phyloP scores from a whole-genome alignment of 2,113 vertebrate genomes.

The Pedetes capensis region DNA sequence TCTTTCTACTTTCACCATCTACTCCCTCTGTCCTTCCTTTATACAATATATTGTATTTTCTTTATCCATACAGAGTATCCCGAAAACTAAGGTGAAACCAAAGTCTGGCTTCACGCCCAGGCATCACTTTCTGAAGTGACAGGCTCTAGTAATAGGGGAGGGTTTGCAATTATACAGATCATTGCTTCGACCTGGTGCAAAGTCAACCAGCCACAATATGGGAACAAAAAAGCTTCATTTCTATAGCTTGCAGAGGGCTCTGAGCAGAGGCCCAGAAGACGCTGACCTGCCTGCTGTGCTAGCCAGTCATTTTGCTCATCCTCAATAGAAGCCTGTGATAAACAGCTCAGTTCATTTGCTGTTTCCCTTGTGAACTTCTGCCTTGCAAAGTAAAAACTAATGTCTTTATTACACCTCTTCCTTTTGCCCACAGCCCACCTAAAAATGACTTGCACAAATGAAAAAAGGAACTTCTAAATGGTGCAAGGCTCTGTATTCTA shows the following conservation, averaged over 20 bases:
- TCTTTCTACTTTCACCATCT: background rate
- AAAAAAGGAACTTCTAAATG: slow-evolving; percentile 29
- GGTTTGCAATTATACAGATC: slow-evolving; percentile 71
- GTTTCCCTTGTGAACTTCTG: slow-evolving; percentile 46
- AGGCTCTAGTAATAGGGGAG: slow-evolving; percentile 33
- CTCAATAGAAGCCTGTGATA: slow-evolving; percentile 19
- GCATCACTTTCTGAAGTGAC: slow-evolving; percentile 56
- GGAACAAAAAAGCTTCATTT: slow-evolving; percentile 67
- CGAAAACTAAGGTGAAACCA: slow-evolving; percentile 69
- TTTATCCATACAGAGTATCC: slow-evolving; percentile 33
- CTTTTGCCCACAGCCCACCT: background rate
- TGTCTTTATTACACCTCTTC: slow-evolving; percentile 44
- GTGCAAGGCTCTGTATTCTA: slow-evolving; percentile 26
- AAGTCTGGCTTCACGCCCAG: slow-evolving; percentile 60
- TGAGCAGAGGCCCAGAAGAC: background rate
- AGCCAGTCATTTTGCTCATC: background rate
- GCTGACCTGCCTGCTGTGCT: slow-evolving; percentile 5
- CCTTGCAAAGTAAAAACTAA: slow-evolving; percentile 56
- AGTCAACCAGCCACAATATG: slow-evolving; percentile 73
- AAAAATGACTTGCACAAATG: slow-evolving; percentile 38
- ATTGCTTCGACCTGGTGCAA: slow-evolving; percentile 71
- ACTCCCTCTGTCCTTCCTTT: background rate
- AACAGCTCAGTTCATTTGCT: slow-evolving; percentile 32
- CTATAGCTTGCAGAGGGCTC: slow-evolving; percentile 32
- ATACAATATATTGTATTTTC: background rate